phyloP scores from a whole-genome alignment of 2,888 invertebrate species.

The Meloe dianella region DNA sequence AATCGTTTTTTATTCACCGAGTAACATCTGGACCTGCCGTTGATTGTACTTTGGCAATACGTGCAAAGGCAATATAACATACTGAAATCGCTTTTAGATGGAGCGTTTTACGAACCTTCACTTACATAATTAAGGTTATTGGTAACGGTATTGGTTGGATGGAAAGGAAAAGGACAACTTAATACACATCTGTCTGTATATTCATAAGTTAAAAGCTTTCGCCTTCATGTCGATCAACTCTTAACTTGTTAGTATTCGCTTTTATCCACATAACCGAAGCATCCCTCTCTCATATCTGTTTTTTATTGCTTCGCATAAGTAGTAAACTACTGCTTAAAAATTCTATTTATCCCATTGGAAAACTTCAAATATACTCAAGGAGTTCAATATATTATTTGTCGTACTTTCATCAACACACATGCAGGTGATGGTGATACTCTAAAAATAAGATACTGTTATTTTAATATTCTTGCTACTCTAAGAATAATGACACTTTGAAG shows the following conservation, averaged over 20 bases:
- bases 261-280: conserved; percentile 35
- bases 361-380: not conserved
- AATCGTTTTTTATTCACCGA: conserved; percentile 31
- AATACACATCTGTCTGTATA: conserved; percentile 23
- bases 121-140: conserved; percentile 49
- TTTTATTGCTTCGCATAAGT: conserved; percentile 17
- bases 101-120: conserved; percentile 40
- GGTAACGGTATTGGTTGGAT: conserved; percentile 36
- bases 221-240: conserved; percentile 42
- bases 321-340: not conserved
- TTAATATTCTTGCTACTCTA: too few species aligned
- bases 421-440: too few species aligned
- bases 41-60: conserved; percentile 44
- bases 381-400: not conserved
- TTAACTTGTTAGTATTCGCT: conserved; percentile 45
- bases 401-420: not conserved
- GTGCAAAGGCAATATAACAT: conserved; percentile 40
- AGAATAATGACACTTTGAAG: not conserved
- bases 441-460: too few species aligned
- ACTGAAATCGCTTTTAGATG: conserved; percentile 45
- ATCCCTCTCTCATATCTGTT: conserved; percentile 31
- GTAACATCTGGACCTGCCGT: conserved; percentile 47
- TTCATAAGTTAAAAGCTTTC: conserved; percentile 44
- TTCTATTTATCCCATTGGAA: not conserved
- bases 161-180: conserved; percentile 30